Conservation (phyloP, 2,888 invertebrate species). For the Drosophila atripex region DNA sequence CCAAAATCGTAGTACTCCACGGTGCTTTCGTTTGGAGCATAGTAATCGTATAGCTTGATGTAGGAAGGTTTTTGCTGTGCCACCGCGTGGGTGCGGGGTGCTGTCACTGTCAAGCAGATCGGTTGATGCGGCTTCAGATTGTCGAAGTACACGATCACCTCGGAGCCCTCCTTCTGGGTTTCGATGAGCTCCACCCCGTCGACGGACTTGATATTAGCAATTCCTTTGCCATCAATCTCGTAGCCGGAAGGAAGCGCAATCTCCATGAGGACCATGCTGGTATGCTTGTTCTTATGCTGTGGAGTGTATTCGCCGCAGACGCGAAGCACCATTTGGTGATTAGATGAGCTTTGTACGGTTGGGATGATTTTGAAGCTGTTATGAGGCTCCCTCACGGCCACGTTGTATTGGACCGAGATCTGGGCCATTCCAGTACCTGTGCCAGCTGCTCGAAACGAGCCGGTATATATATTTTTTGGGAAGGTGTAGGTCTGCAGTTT, state of each 20-base stretch:
- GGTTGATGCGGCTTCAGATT: slow-evolving; percentile 87
- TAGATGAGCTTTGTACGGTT: slow-evolving; percentile 91
- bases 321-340: slow-evolving; percentile 91
- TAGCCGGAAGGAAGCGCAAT: slow-evolving; percentile 95
- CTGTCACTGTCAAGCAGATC: slow-evolving; percentile 91
- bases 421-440: slow-evolving; percentile 91
- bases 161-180: slow-evolving; percentile 87
- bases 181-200: slow-evolving; percentile 86
- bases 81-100: slow-evolving; percentile 92
- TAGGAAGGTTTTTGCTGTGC: slow-evolving; percentile 93
- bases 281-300: slow-evolving; percentile 84
- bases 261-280: slow-evolving; percentile 96
- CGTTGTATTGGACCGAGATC: slow-evolving; percentile 91
- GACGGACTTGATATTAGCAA: slow-evolving; percentile 86
- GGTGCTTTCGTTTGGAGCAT: slow-evolving; percentile 88
- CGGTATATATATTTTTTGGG: slow-evolving; percentile 51
- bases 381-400: slow-evolving; percentile 93
- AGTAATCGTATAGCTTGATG: slow-evolving; percentile 94
- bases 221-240: slow-evolving; percentile 90
- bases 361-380: slow-evolving; percentile 94
- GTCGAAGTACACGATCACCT: slow-evolving; percentile 90
- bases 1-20: slow-evolving; percentile 80
- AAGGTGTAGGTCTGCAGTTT: slow-evolving; percentile 90
- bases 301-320: slow-evolving; percentile 89
- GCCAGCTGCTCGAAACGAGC: slow-evolving; percentile 90